Conservation (phyloP, 2,888 invertebrate species). For the Patella ulyssiponensis region DNA sequence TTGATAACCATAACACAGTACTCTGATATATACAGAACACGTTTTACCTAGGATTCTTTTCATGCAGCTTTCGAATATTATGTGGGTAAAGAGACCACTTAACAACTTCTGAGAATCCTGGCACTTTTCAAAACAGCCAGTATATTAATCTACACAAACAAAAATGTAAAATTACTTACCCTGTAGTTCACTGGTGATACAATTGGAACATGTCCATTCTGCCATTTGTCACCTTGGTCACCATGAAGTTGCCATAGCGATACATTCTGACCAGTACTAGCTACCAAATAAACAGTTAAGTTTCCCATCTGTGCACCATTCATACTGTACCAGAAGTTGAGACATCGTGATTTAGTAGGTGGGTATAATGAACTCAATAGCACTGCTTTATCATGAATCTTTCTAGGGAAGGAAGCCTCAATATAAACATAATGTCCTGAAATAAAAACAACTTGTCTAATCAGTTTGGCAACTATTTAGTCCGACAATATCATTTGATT, state of each 20-base stretch:
- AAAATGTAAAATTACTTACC: conserved; percentile 27
- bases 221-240: conserved; percentile 59
- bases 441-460: background rate
- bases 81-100: no score
- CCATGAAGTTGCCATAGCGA: conserved; percentile 56
- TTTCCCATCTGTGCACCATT: conserved; percentile 52
- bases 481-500: no score
- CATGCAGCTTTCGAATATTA: no score
- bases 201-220: conserved; percentile 57
- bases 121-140: no score
- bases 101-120: no score
- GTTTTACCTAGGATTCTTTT: no score
- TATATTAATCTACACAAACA: background rate
- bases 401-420: conserved; percentile 54
- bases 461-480: background rate
- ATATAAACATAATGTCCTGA: conserved; percentile 60
- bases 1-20: no score
- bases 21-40: no score
- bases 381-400: conserved; percentile 51
- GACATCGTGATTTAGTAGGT: conserved; percentile 46
- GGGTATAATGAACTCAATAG: conserved; percentile 53
- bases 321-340: conserved; percentile 61
- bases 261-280: conserved; percentile 40
- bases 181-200: conserved; percentile 43
- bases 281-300: conserved; percentile 47